phyloP scores from a whole-genome alignment of 2,113 vertebrate species.

The Climacteris rufus region DNA sequence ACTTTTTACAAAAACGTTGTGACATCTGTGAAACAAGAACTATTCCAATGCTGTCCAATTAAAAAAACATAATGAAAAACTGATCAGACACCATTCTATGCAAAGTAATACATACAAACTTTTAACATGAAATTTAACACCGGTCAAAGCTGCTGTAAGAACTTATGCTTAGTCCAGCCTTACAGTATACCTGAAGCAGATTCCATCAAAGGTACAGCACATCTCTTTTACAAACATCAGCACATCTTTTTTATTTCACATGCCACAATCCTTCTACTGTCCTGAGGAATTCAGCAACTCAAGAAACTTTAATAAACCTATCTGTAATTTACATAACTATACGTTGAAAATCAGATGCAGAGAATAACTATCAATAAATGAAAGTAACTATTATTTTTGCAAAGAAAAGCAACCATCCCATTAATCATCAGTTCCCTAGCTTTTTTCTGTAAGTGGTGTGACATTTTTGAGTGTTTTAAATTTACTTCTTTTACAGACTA shows the following conservation, averaged over 20 bases:
- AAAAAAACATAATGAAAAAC: background rate
- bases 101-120: background rate
- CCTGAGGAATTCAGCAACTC: background rate
- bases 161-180: background rate
- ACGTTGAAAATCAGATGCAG: accelerated
- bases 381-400: background rate
- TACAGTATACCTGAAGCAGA: background rate
- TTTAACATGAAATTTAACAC: background rate
- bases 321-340: background rate
- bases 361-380: background rate
- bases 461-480: background rate
- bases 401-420: background rate
- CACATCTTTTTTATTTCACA: background rate
- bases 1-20: accelerated
- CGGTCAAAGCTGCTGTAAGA: background rate
- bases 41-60: background rate
- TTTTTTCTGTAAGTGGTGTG: background rate
- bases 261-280: background rate
- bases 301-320: background rate
- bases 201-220: background rate
- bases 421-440: background rate
- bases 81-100: background rate
- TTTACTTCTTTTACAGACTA: background rate
- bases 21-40: background rate
- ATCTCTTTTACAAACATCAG: background rate